These are phyloP conservation scores for Lepidurus packardi DNA, from an alignment of 1,140 invertebrate species.

Conservation along the genomic window DNA sequence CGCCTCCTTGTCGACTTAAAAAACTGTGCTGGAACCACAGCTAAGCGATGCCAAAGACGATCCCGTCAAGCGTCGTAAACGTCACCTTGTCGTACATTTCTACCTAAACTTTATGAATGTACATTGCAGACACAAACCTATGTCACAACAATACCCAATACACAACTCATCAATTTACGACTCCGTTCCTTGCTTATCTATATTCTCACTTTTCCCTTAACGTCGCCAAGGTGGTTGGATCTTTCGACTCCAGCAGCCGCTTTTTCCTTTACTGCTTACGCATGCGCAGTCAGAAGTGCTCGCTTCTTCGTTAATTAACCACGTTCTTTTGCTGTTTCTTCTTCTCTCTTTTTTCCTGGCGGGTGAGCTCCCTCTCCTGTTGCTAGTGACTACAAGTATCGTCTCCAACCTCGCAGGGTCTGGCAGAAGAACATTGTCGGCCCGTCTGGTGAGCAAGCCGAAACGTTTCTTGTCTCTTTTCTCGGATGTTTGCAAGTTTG, in stretches of 20 bases:
- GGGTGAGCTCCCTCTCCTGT: not conserved
- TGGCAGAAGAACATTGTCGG: not conserved
- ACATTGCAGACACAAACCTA: not conserved
- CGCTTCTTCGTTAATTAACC: constrained; percentile 12
- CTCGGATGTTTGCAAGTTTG: not conserved
- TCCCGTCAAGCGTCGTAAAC: not conserved
- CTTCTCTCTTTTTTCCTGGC: not conserved
- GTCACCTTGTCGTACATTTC: not conserved
- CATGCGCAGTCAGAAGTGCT: not conserved
- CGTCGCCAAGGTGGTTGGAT: not conserved
- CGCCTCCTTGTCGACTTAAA: not conserved
- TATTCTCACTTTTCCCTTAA: not conserved
- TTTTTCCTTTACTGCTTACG: not conserved
- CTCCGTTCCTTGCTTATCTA: not conserved
- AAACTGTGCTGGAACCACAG: not conserved
- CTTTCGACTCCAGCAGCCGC: not conserved
- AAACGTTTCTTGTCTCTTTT: not conserved
- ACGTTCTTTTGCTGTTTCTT: not conserved
- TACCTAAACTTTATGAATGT: not conserved
- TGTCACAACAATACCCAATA: not conserved
- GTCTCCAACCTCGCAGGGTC: not conserved
- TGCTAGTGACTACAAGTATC: constrained; percentile 10
- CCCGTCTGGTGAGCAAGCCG: not conserved
- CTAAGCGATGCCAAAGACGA: not conserved
- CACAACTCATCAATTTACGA: not conserved